Evolutionary conservation across 1,140 invertebrate species (phyloP).

Genomic region (Chrysomallon squamiferum): DNA sequence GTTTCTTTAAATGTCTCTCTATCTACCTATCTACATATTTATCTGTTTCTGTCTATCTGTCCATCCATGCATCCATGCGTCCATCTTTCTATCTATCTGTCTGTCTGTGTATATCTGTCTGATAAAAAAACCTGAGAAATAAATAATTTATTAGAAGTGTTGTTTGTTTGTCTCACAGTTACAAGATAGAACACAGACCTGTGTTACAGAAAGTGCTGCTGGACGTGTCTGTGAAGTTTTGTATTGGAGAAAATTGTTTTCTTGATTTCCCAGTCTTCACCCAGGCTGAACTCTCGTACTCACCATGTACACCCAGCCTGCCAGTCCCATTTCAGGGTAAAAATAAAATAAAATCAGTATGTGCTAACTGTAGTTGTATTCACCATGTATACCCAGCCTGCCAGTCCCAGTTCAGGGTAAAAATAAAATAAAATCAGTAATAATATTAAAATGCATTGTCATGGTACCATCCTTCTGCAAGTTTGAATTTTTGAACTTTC

Average conservation of each 20-base stretch:
- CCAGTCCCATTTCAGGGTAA: slow-evolving; percentile 18
- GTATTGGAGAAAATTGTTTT: slow-evolving; percentile 13
- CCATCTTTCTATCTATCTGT: background rate
- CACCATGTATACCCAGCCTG: background rate
- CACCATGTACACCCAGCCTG: background rate
- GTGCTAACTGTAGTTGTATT: too few species aligned
- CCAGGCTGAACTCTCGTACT: slow-evolving; percentile 9
- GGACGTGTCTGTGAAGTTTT: slow-evolving; percentile 9
- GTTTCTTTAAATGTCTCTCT: background rate
- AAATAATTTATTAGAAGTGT: background rate
- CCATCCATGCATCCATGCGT: background rate
- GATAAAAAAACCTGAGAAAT: background rate
- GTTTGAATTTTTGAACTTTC: background rate
- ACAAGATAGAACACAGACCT: slow-evolving; percentile 10
- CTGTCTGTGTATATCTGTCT: background rate
- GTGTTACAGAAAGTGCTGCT: slow-evolving; percentile 4
- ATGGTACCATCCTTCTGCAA: background rate
- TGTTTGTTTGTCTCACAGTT: slow-evolving; percentile 8
- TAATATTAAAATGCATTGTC: too few species aligned
- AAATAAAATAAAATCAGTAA: too few species aligned
- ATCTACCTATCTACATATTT: background rate
- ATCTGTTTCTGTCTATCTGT: background rate
- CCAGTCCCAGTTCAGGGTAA: slow-evolving; percentile 18
- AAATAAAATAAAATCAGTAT: too few species aligned
- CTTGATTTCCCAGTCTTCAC: slow-evolving; percentile 2